A percentile compares a stretch with the other conserved stretches of the same genome.
These are phyloP conservation scores for Callimorpha dominula DNA, from an alignment of 2,888 invertebrate genomes.

Conservation along the genomic window DNA sequence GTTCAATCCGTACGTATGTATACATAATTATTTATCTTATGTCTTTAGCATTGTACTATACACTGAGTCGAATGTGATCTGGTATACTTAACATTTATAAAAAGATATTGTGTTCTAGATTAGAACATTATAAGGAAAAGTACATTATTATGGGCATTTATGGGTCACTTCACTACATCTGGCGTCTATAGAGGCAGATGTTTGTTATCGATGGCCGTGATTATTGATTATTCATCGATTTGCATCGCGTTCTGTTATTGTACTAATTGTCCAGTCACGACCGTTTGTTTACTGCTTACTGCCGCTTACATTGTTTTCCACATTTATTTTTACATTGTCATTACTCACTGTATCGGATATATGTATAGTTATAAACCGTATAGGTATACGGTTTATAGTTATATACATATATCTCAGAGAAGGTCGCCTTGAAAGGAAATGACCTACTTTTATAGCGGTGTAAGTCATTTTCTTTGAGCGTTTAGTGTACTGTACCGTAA, in stretches of 20 bases:
- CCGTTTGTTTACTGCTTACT: conserved; percentile 23
- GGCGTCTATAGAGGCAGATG: conserved; percentile 12
- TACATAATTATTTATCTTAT: too few species aligned
- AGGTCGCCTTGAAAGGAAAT: not conserved
- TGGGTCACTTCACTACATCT: conserved; percentile 1
- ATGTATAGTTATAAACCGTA: not conserved
- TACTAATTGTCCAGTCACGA: conserved; percentile 41
- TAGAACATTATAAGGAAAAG: not conserved
- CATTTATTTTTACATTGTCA: conserved; percentile 13
- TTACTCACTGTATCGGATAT: not conserved
- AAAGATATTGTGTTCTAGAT: not conserved
- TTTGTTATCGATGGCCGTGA: conserved; percentile 18
- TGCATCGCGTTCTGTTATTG: conserved; percentile 40
- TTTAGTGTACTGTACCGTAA: too few species aligned
- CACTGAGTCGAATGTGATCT: too few species aligned
- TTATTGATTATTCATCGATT: conserved; percentile 32
- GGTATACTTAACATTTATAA: too few species aligned
- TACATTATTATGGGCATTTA: too few species aligned
- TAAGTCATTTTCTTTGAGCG: too few species aligned
- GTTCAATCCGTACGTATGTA: too few species aligned
- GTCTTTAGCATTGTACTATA: too few species aligned
- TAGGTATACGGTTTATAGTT: not conserved
- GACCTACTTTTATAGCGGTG: not conserved
- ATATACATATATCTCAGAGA: not conserved
- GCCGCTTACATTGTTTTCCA: conserved; percentile 23